Percentiles rank a stretch among this genome's conserved stretches.
phyloP scores from a whole-genome alignment of 2,113 vertebrate species.

The Chauna torquata region DNA sequence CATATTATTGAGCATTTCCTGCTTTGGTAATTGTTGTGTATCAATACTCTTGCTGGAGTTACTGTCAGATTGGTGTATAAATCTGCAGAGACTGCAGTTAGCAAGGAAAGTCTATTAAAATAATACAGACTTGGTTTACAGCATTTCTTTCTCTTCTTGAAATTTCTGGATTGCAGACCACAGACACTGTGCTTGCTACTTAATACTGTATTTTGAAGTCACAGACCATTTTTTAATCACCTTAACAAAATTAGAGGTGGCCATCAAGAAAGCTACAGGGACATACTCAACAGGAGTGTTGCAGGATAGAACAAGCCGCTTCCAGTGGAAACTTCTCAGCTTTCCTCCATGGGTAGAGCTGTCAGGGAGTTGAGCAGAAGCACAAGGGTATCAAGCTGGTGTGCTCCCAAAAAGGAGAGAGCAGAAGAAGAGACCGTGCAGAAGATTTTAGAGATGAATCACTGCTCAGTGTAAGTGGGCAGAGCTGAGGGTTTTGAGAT shows the following conservation, averaged over 20 bases:
- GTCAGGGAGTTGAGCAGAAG: neutral
- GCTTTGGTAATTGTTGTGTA: slow-evolving; percentile 33
- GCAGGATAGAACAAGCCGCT: neutral
- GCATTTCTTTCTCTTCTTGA: neutral
- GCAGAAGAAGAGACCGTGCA: neutral
- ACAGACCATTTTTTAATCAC: neutral
- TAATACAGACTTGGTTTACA: neutral
- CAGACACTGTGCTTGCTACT: neutral
- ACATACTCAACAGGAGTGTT: rapidly evolving
- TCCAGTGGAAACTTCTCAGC: neutral
- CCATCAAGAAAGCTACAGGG: neutral
- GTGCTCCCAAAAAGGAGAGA: neutral
- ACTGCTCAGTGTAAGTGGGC: rapidly evolving
- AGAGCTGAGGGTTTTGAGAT: neutral
- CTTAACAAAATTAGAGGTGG: neutral
- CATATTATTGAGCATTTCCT: neutral
- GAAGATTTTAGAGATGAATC: neutral
- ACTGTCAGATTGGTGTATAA: slow-evolving; percentile 32
- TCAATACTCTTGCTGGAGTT: neutral
- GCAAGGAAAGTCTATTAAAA: neutral
- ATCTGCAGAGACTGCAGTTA: slow-evolving; percentile 25
- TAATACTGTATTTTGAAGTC: neutral
- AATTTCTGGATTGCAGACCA: neutral
- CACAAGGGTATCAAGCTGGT: neutral
- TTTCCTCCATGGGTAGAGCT: neutral